Conservation (phyloP, 2,797 vertebrate species). For the Carduelis carduelis region DNA sequence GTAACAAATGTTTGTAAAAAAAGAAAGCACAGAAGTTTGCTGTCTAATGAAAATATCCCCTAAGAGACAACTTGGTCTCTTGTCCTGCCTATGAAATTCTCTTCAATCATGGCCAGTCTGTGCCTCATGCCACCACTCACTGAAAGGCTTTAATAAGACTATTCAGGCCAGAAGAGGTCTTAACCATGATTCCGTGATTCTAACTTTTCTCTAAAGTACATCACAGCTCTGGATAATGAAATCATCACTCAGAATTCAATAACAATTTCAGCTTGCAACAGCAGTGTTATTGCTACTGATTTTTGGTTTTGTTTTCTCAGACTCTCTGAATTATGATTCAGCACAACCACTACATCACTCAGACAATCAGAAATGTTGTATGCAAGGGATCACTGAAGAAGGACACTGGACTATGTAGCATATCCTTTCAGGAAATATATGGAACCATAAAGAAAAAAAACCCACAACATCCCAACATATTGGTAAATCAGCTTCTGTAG, state of each 20-base stretch:
- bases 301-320: not conserved
- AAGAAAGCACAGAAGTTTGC: not conserved
- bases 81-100: not conserved
- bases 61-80: not conserved
- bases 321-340: not conserved
- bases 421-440: not conserved
- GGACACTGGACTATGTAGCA: not conserved
- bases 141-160: not conserved
- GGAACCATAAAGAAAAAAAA: not conserved
- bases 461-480: fast-evolving
- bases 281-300: not conserved
- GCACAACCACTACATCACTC: not conserved
- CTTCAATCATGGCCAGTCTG: not conserved
- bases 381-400: not conserved
- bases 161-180: not conserved
- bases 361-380: not conserved
- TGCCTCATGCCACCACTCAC: fast-evolving
- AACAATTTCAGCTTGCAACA: not conserved
- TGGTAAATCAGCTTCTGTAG: not conserved
- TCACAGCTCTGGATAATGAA: not conserved
- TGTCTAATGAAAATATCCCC: not conserved
- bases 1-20: not conserved
- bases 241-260: not conserved
- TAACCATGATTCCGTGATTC: not conserved
- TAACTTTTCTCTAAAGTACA: not conserved